These are phyloP conservation scores for Plestiodon gilberti DNA, from an alignment of 2,113 vertebrate species.

Conservation along the genomic window DNA sequence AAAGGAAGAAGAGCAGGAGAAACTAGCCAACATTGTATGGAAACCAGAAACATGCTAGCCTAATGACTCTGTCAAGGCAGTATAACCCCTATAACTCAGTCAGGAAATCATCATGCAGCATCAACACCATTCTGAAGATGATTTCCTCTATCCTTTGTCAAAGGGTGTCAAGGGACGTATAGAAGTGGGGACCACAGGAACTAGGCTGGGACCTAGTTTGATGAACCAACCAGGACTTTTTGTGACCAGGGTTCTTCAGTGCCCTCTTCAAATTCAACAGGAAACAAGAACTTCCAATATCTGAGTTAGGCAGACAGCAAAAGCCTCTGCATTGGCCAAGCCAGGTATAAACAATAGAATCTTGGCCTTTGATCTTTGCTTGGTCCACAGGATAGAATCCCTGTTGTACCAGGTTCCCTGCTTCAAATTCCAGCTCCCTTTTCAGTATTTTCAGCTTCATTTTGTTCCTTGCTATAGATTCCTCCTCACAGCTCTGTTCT, in stretches of 20 bases:
- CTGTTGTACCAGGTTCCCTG: background rate
- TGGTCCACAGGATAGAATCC: background rate
- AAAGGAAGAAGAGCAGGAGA: background rate
- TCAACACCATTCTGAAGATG: background rate
- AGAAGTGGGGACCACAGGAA: background rate
- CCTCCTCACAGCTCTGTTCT: background rate
- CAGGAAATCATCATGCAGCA: background rate
- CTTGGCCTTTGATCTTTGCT: background rate
- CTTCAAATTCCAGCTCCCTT: background rate
- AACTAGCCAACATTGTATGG: background rate
- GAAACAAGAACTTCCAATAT: background rate
- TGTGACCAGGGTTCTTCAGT: background rate
- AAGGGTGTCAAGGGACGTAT: background rate
- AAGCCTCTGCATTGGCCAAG: background rate
- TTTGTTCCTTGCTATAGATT: background rate
- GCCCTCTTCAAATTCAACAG: background rate
- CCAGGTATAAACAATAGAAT: background rate
- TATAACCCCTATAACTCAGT: background rate
- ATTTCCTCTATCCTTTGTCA: background rate
- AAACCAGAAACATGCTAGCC: background rate
- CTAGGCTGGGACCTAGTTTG: background rate
- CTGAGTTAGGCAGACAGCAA: background rate
- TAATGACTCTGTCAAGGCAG: background rate
- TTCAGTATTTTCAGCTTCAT: background rate
- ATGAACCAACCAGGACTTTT: background rate